Base-by-base conservation (phyloP, 2,113 vertebrate species). In the Melanostigma gelatinosum region DNA sequence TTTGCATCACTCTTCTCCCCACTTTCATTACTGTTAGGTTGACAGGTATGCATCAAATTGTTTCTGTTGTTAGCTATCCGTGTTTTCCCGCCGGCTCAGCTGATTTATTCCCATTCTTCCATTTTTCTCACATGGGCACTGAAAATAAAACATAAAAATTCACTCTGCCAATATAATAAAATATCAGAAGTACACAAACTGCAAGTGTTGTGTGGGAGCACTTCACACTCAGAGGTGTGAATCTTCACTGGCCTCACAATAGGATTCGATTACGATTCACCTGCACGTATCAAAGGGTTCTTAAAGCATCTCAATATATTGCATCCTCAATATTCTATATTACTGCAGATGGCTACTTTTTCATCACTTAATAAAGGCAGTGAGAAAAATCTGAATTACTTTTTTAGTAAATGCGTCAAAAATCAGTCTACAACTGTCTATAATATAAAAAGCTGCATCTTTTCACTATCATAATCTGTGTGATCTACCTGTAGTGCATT, bases 1-100 rank as follows among this genome's bases (percentile, higher is more conserved):
- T 84, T 90, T 77, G 68, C 71, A 80, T 91, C 86, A 87, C 73
- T 76, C 77, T 42, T 64, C 83, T 88, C 75, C 58, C 15, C 40
- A 71, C 72, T 89, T 80, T 65, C 44, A 80, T 82, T 78, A 78
- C 48, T 76, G 70, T 72, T 36, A 63, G 60, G 61, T 58, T 86
- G 83, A 86, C 68, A 77, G 79, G 68, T 77, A 80, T 64, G 79
- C 71, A 76, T 90, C 75, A 83, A 13, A 69, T 11, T 72, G 72
- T 75, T 52, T 72, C 65, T 75, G 68, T 75, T 79, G 48, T 80
- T 83, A 66, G 73, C 27, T 58, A 36, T 74, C 58, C 34, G 11
- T 63, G 67, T 79, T 70, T 76, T 62, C 15, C 65, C 13, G 6
- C 18, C 4, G 0, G 10, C 44, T 82, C 72, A 73, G 74, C 38